phyloP scores from a whole-genome alignment of 2,797 vertebrate genomes.

The Buceros bicornis region DNA sequence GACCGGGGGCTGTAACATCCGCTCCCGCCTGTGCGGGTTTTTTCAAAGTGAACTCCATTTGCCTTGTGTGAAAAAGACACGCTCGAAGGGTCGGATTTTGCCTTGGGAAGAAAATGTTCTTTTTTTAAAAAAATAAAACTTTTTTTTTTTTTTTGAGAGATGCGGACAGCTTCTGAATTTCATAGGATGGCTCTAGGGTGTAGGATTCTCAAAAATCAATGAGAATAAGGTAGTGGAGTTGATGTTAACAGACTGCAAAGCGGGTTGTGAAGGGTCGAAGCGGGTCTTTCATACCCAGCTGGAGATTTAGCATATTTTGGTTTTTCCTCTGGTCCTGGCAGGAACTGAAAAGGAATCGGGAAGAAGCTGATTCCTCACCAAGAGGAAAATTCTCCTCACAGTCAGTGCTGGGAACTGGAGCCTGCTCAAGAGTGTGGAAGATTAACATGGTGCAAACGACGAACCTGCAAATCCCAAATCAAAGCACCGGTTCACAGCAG shows the following conservation, averaged over 20 bases:
- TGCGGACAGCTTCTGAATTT: neutral
- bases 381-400: neutral
- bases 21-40: neutral
- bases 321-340: neutral
- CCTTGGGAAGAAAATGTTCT: neutral
- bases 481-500: fast-evolving
- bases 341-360: neutral
- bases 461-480: neutral
- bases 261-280: neutral
- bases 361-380: neutral
- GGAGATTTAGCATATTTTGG: neutral
- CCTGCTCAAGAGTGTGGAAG: neutral
- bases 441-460: neutral
- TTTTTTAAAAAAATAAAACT: neutral
- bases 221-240: neutral
- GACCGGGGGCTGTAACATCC: neutral
- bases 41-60: neutral
- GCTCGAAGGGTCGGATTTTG: neutral
- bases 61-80: neutral
- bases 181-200: neutral
- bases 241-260: neutral
- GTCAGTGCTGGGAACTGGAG: neutral
- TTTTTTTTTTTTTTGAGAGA: neutral
- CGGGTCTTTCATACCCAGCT: neutral
- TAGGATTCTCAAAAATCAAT: neutral